Percentiles rank a stretch among this genome's conserved stretches.
phyloP scores from a whole-genome alignment of 30 jellyfish, hydroid and myxozoan genomes.

The Turritopsis dohrnii region DNA sequence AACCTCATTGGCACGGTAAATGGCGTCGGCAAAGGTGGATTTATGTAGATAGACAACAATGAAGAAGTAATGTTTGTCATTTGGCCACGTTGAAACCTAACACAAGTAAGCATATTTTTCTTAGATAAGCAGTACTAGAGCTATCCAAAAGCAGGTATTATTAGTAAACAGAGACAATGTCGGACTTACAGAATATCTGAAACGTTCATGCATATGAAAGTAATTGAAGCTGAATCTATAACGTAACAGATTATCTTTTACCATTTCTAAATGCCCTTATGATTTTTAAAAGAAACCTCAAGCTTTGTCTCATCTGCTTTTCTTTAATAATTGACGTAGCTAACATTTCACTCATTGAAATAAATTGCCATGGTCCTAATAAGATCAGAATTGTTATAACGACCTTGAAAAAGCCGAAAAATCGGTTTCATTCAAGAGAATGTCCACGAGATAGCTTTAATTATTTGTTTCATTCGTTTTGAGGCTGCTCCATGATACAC shows the following conservation, averaged over 20 bases:
- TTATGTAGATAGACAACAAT: slow-evolving; percentile 9
- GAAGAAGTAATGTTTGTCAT: slow-evolving; percentile 17
- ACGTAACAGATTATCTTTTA: not conserved
- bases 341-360: no score
- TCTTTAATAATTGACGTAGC: no score
- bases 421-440: no score
- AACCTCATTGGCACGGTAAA: not conserved
- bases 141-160: not conserved
- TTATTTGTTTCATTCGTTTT: no score
- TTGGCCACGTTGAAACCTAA: not conserved
- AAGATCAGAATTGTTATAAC: no score
- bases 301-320: no score
- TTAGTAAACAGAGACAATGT: not conserved
- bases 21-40: slow-evolving; percentile 12
- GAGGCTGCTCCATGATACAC: no score
- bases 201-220: not conserved
- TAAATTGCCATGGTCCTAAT: no score
- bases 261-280: no score
- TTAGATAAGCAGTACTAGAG: not conserved
- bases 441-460: no score
- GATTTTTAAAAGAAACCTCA: no score
- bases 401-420: no score
- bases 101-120: not conserved
- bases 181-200: not conserved
- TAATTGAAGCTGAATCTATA: slow-evolving; percentile 5